Evolutionary conservation across 2,113 vertebrate genomes (phyloP).

Genomic region (Carassius gibelio): DNA sequence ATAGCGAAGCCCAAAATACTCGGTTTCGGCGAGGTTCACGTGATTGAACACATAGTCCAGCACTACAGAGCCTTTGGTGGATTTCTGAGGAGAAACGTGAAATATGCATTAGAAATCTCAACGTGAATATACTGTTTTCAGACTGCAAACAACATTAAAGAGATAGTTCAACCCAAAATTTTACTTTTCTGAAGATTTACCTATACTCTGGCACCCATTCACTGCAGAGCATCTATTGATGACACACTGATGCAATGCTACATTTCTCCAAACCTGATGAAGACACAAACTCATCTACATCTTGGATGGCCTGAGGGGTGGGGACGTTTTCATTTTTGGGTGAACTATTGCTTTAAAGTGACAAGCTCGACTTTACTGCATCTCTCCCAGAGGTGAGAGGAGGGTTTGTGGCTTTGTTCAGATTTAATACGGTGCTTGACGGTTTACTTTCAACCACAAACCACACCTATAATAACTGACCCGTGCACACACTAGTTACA

Average conservation of each 20-base stretch:
- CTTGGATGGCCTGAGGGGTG: too few species aligned
- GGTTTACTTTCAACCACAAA: slow-evolving; percentile 39
- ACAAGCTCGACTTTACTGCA: not conserved
- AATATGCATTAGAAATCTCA: not conserved
- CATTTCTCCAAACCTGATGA: too few species aligned
- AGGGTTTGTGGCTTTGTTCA: slow-evolving; percentile 26
- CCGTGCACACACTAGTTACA: not conserved
- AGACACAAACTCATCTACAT: too few species aligned
- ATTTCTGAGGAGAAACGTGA: slow-evolving; percentile 86
- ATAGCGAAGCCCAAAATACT: slow-evolving; percentile 92
- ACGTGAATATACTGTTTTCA: not conserved
- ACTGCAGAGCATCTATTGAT: too few species aligned
- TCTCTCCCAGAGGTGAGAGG: not conserved
- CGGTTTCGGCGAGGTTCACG: slow-evolving; percentile 84
- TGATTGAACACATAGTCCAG: slow-evolving; percentile 87
- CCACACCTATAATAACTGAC: slow-evolving; percentile 33
- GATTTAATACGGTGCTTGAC: slow-evolving; percentile 15
- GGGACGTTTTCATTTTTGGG: too few species aligned
- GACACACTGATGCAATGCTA: too few species aligned
- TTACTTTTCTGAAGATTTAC: too few species aligned
- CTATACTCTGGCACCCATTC: too few species aligned
- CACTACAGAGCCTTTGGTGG: slow-evolving; percentile 84
- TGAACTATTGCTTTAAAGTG: not conserved
- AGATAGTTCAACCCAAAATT: not conserved
- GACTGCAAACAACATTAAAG: not conserved